Conservation (phyloP, 2,797 vertebrate species). For the Pseudocheirus occidentalis region DNA sequence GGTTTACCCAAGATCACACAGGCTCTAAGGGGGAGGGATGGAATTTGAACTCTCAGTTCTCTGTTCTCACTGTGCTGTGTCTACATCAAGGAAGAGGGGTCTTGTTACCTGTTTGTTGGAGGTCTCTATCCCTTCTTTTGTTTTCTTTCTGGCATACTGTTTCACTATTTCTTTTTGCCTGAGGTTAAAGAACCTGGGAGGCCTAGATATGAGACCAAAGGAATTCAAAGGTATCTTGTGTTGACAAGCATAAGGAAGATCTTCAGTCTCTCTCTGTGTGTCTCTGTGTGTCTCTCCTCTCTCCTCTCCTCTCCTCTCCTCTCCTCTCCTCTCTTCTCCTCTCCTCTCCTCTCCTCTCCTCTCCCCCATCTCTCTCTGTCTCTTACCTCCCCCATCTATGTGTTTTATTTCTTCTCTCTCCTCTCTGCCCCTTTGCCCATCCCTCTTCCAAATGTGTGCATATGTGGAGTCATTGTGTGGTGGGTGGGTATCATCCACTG, state of each 20-base stretch:
- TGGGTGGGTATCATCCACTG: too few relatives aligned
- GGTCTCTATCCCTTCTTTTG: not conserved
- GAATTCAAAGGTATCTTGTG: not conserved
- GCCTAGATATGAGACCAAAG: not conserved
- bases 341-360: too few relatives aligned
- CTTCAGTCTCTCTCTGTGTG: not conserved
- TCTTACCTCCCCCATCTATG: too few relatives aligned
- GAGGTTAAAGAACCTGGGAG: not conserved
- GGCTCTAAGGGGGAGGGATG: not conserved
- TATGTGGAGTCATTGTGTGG: not conserved
- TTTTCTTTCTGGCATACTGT: not conserved
- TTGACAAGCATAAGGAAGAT: not conserved
- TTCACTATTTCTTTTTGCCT: not conserved
- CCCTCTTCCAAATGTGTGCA: not conserved
- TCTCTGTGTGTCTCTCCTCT: not conserved
- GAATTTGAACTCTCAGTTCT: not conserved
- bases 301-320: too few relatives aligned
- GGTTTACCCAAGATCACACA: not conserved
- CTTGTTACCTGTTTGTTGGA: not conserved
- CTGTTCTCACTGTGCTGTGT: not conserved
- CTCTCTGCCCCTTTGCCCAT: not conserved
- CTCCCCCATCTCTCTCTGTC: not conserved
- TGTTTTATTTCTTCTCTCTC: not conserved
- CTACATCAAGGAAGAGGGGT: not conserved
- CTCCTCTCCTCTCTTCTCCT: not conserved